Evolutionary conservation across 2,113 vertebrate species (phyloP).

Genomic region (Campylomormyrus numenius): DNA sequence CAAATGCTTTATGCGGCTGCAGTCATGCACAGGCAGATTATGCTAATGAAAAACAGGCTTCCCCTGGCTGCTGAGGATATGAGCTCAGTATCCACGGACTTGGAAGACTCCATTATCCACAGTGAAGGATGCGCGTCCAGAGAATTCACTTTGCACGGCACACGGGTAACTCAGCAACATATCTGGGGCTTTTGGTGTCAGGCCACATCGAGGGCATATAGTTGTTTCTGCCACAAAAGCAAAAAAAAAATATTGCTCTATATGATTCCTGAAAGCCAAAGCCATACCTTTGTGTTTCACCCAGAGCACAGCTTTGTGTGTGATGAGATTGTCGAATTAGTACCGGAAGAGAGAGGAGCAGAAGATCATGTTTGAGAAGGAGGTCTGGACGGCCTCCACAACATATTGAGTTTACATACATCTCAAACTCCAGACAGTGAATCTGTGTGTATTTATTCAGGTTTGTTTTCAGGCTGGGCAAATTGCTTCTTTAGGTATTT

Average conservation of each 20-base stretch:
- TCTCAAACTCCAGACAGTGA: neutral
- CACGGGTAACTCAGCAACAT: neutral
- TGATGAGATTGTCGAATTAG: neutral
- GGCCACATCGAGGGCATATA: neutral
- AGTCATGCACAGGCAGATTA: neutral
- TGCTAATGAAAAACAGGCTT: neutral
- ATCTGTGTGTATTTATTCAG: neutral
- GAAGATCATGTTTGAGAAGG: neutral
- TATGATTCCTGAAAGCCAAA: neutral
- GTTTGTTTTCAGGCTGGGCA: neutral
- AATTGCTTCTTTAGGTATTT: neutral
- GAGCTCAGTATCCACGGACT: neutral
- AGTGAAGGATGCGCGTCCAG: neutral
- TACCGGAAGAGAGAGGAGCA: neutral
- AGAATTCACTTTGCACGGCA: neutral
- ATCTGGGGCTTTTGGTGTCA: neutral
- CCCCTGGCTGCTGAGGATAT: neutral
- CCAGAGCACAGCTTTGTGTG: neutral
- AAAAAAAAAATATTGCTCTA: neutral
- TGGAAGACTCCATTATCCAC: neutral
- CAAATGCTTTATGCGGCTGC: neutral
- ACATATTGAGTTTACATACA: neutral
- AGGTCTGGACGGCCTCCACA: neutral
- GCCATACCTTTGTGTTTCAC: neutral
- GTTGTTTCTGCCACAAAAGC: neutral